Evolutionary conservation across 2,113 vertebrate species (phyloP), one percentile per base, ranked within the genome.

Genomic region (Rhinoptilus africanus): DNA sequence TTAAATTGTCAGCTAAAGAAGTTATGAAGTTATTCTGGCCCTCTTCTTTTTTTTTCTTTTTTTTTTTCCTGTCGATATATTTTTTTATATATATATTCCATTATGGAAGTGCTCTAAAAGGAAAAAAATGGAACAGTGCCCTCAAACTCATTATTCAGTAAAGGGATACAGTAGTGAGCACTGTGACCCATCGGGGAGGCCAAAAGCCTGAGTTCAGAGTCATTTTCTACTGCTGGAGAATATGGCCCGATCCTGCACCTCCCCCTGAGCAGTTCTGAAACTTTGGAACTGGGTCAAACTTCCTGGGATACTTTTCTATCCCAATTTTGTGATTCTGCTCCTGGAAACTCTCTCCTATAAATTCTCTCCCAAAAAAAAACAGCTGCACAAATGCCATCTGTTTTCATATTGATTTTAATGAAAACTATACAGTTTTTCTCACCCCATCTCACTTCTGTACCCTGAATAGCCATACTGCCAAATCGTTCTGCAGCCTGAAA

Each of bases 91-190:
- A 35, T 63, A 37, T 74, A 15, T 85, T 62, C 32, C 8, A 47
- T 35, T 9, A 27, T 59, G 51, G 27, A 81, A 47, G 5, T 74
- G 8, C 4, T 75, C 18, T 57, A 24, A 53, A 50, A 39, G 30
- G 15, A 56, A n/a, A 24, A 7, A 54, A 41, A 13, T 1, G 3
- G 12, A 45, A 6, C 15, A 47, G 8, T 37, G 7, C 2, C 12
- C 17, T 68, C 21, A 27, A 47, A 73, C 4, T 53, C 27, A 12
- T 67, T 60, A 32, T 76, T 88, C 10, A 37, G 3, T 45, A 26
- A 35, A 14, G 8, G 47, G 15, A 10, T 48, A 34, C 4, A 45
- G 24, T 24, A 45, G 27, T 69, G 16, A 72, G 4, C 16, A 8
- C 12, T 63, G 3, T 63, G 27, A 67, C 5, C 21, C 28, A 56